Base-by-base conservation (phyloP, 1,140 invertebrate genomes). In the Lordiphosa clarofinis region DNA sequence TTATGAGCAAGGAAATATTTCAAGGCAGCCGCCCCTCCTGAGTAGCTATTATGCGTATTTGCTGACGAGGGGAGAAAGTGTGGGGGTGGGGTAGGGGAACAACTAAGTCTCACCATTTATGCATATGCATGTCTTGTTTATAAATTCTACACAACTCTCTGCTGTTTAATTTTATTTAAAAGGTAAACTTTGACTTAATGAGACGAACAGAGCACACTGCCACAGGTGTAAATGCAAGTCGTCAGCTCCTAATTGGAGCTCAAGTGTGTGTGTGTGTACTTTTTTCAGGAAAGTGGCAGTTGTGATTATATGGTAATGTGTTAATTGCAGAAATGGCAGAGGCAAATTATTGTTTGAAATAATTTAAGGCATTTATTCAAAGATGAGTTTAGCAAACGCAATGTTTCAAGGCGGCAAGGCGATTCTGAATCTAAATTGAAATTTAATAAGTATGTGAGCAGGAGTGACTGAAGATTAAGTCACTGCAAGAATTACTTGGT, bases 1-100 rank as follows among this genome's bases (percentile, higher is more conserved):
- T 79, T 79, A 79, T 79, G 71, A 79, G 71, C 61, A 53, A 43
- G 48, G 28, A 74, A 79, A 66, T 67, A 71, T 74, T 81, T 79
- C 76, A 79, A 79, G 75, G 76, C 71, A 59, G 35, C 38, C 8
- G 36, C 33, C 33, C 38, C 55, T 31, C 36, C 43, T 53, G 75
- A 79, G 65, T 74, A 70, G 70, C 76, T 67, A 56, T 74, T 63
- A 81, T 67, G 66, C 61, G 75, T 74, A 69, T 65, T 62, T 68
- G 37, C 43, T 57, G 36, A 15, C 12, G 6, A 0, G 10, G 10
- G 15, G 6, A n/a, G n/a, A n/a, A n/a, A n/a, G n/a, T n/a, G n/a
- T n/a, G n/a, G n/a, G n/a, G n/a, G n/a, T n/a, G n/a, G n/a, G 39
- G 35, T 24, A 24, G 33, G 15, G 15, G 15, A 15, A 36, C 36